Percentiles rank a stretch among this genome's conserved stretches.
These are phyloP conservation scores for Leiothrix lutea DNA, from an alignment of 2,113 vertebrate species.

Conservation along the genomic window DNA sequence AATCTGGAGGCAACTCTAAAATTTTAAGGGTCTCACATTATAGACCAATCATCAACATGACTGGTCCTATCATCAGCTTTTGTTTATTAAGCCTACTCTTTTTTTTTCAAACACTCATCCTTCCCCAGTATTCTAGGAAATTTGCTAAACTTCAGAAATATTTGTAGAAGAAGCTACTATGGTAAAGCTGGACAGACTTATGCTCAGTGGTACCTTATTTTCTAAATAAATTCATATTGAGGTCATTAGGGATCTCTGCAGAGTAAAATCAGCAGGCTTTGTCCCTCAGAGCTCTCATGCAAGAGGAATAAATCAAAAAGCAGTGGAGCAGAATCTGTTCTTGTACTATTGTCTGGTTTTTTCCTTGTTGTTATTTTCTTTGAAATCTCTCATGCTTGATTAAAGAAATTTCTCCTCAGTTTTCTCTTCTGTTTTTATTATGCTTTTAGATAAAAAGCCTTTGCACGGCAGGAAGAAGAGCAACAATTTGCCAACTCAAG, in stretches of 20 bases:
- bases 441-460: constrained; percentile 40
- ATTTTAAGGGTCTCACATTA: background rate
- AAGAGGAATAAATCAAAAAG: background rate
- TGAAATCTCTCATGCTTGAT: constrained; percentile 34
- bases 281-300: background rate
- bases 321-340: background rate
- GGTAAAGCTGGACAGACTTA: background rate
- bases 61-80: background rate
- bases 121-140: background rate
- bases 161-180: background rate
- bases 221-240: background rate
- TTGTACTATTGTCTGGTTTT: background rate
- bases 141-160: background rate
- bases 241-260: background rate
- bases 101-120: background rate
- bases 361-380: constrained; percentile 1
- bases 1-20: background rate
- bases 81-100: background rate
- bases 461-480: constrained; percentile 56
- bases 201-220: background rate
- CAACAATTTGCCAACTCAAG: constrained; percentile 63
- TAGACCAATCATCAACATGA: background rate
- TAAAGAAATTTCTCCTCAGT: constrained; percentile 31
- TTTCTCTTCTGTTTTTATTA: constrained; percentile 45
- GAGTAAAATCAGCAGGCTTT: background rate